A percentile compares a stretch with the other conserved stretches of the same genome.
These are phyloP conservation scores for Heliconius hermathena DNA, from an alignment of 1,140 invertebrate species.

Conservation along the genomic window DNA sequence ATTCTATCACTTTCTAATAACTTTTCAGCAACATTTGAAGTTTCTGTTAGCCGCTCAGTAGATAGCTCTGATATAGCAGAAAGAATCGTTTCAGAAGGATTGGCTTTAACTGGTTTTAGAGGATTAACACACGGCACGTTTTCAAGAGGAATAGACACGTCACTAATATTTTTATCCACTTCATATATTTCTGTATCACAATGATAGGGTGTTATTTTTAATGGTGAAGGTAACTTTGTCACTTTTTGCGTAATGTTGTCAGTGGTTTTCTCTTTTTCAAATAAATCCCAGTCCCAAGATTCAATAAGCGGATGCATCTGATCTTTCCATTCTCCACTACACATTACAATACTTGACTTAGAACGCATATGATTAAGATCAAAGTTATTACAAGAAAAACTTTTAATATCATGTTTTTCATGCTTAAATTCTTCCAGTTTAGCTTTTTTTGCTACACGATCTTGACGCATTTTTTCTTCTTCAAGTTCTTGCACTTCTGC, in stretches of 20 bases:
- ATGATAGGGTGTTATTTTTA: slow-evolving; percentile 78
- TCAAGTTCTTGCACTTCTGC: slow-evolving; percentile 82
- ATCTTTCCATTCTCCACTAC: slow-evolving; percentile 83
- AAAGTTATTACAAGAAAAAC: slow-evolving; percentile 63
- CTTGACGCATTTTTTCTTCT: slow-evolving; percentile 75
- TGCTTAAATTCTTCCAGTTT: slow-evolving; percentile 76
- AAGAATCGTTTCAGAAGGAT: slow-evolving; percentile 83
- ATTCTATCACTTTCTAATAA: slow-evolving; percentile 80
- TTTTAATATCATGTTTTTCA: slow-evolving; percentile 69
- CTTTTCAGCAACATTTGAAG: slow-evolving; percentile 83
- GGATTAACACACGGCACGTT: slow-evolving; percentile 84
- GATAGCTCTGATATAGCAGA: slow-evolving; percentile 80
- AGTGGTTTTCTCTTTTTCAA: slow-evolving; percentile 81
- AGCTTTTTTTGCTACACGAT: slow-evolving; percentile 76
- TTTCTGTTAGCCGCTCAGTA: slow-evolving; percentile 81
- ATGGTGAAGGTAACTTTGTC: slow-evolving; percentile 79
- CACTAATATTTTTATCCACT: slow-evolving; percentile 74
- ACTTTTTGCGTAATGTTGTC: slow-evolving; percentile 65
- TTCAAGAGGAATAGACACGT: slow-evolving; percentile 83
- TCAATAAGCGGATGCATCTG: slow-evolving; percentile 83
- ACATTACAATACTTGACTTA: slow-evolving; percentile 78
- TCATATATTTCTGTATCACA: slow-evolving; percentile 76
- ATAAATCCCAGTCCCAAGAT: slow-evolving; percentile 84
- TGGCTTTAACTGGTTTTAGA: slow-evolving; percentile 83
- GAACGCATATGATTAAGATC: slow-evolving; percentile 74